Evolutionary conservation across 2,113 vertebrate genomes (phyloP).

Genomic region (Cynocephalus volans): DNA sequence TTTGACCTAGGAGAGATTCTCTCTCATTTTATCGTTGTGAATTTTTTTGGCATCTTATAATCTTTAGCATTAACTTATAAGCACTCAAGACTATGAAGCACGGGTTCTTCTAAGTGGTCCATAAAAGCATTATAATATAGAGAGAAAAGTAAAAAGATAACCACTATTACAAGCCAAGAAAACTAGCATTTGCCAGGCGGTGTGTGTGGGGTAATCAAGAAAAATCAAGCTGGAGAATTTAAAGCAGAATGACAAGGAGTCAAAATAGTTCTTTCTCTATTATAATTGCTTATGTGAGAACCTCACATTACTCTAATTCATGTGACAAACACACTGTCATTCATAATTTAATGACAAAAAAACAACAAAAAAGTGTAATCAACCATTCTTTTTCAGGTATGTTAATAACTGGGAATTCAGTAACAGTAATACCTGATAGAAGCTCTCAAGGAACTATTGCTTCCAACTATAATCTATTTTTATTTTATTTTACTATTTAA

Average conservation of each 20-base stretch:
- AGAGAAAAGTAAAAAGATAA: background rate
- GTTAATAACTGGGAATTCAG: background rate
- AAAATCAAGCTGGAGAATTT: background rate
- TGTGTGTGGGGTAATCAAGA: fast-evolving
- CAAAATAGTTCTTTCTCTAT: background rate
- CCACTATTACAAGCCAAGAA: background rate
- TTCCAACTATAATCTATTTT: background rate
- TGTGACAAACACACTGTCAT: background rate
- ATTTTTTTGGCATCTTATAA: background rate
- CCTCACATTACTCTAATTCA: background rate
- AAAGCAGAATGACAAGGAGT: background rate
- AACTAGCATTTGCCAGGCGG: background rate
- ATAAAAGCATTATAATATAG: background rate
- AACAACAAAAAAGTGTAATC: background rate
- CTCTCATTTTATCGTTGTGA: background rate
- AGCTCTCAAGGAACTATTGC: background rate
- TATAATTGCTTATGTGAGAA: background rate
- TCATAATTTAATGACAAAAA: background rate
- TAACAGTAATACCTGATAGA: background rate
- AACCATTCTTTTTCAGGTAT: background rate
- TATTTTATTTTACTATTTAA: no score
- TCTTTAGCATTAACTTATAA: background rate
- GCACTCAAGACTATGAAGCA: background rate
- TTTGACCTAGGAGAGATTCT: background rate
- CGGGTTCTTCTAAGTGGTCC: background rate